Percentiles rank a stretch among this genome's conserved stretches.
Conservation (phyloP, 1,140 invertebrate species). For the Drosophila takahashii region DNA sequence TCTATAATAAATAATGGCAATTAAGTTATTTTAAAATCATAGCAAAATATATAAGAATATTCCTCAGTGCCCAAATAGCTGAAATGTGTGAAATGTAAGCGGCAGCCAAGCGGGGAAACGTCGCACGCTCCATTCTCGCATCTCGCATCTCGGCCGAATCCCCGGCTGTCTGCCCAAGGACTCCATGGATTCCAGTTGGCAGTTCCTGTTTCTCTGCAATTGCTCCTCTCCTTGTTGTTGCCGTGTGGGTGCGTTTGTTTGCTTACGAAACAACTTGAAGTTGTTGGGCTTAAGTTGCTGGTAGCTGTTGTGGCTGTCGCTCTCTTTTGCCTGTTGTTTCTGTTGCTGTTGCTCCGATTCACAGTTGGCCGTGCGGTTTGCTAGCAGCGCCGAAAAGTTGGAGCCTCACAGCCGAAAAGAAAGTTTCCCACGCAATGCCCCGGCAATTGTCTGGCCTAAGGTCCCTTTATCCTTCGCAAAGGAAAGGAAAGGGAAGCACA, state of each 20-base stretch:
- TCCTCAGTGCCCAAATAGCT: constrained; percentile 9
- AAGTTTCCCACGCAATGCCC: constrained; percentile 50
- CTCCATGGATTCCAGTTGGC: constrained; percentile 32
- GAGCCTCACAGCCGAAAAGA: constrained; percentile 43
- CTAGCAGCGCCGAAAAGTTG: constrained; percentile 71
- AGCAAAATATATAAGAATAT: no score
- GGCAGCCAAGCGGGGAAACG: constrained; percentile 21
- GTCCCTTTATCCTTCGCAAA: constrained; percentile 7
- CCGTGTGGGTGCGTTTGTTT: constrained; percentile 73
- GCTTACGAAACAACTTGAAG: constrained; percentile 76
- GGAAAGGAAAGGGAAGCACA: background rate
- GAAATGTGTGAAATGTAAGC: constrained; percentile 56
- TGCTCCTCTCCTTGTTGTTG: constrained; percentile 38
- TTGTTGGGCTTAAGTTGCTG: constrained; percentile 77
- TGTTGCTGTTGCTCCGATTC: constrained; percentile 43
- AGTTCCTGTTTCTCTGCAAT: constrained; percentile 24
- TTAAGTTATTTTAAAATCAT: no score
- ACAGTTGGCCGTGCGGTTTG: constrained; percentile 75
- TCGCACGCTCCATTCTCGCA: constrained; percentile 19
- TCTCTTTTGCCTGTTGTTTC: background rate
- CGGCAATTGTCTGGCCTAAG: constrained; percentile 68
- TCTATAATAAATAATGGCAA: no score
- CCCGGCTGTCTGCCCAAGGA: constrained; percentile 8
- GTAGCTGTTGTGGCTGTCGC: constrained; percentile 73
- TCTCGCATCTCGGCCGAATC: constrained; percentile 25